These are phyloP conservation scores for Cherax destructor DNA, from an alignment of 1,140 invertebrate genomes.

Conservation along the genomic window DNA sequence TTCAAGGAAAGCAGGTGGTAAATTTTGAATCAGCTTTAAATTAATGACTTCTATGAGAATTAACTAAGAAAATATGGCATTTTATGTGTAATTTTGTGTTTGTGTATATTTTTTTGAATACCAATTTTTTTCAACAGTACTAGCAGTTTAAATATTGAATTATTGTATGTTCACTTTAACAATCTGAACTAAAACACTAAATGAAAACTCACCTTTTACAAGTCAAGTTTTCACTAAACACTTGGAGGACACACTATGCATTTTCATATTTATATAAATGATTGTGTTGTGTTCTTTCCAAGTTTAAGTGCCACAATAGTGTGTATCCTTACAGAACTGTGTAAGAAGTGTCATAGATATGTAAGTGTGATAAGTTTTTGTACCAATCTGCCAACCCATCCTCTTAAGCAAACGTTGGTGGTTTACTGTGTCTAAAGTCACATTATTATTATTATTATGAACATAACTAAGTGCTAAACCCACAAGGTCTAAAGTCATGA, in stretches of 20 bases:
- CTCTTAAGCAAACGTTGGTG: too few species aligned
- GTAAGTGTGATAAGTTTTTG: background rate
- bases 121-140: too few species aligned
- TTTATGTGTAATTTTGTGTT: slow-evolving; percentile 6
- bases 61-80: slow-evolving; percentile 23
- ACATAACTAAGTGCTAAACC: too few species aligned
- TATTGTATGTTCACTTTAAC: background rate
- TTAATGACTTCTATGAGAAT: background rate
- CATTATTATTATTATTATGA: too few species aligned
- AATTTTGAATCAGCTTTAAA: slow-evolving; percentile 35
- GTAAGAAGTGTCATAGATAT: slow-evolving; percentile 52
- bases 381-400: background rate
- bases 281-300: slow-evolving; percentile 8
- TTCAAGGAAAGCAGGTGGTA: background rate
- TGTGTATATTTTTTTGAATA: slow-evolving; percentile 2
- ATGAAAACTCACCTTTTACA: background rate
- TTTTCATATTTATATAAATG: too few species aligned
- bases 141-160: background rate
- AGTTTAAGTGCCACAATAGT: slow-evolving; percentile 46
- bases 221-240: background rate
- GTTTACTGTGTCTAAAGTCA: too few species aligned
- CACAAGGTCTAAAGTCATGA: too few species aligned
- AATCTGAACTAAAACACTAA: background rate
- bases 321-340: slow-evolving; percentile 22
- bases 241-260: background rate